phyloP scores from a whole-genome alignment of 2,797 vertebrate genomes.

The Microctenopoma stevenorrisi region DNA sequence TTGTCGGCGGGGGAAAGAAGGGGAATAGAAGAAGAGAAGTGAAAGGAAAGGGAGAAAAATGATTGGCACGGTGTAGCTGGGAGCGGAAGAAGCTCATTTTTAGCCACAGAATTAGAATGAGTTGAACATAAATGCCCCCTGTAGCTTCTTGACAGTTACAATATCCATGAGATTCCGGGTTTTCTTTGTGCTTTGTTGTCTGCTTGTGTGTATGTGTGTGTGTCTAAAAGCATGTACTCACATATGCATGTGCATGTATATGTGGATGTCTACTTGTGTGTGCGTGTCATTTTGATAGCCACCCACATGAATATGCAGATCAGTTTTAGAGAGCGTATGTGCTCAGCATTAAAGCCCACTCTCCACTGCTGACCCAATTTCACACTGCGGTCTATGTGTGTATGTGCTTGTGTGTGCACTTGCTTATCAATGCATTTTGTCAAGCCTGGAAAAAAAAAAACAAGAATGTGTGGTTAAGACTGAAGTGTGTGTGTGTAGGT shows the following conservation, averaged over 20 bases:
- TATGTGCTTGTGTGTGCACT: slow-evolving; percentile 45
- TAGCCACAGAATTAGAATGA: slow-evolving; percentile 71
- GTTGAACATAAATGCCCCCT: slow-evolving; percentile 70
- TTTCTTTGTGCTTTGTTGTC: slow-evolving; percentile 66
- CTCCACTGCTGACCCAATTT: slow-evolving; percentile 83
- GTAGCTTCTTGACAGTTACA: slow-evolving; percentile 69
- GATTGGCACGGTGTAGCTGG: slow-evolving; percentile 65
- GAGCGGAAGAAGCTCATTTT: slow-evolving; percentile 69
- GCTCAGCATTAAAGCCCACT: slow-evolving; percentile 84
- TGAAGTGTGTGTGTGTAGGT: slow-evolving; percentile 40
- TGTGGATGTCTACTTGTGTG: slow-evolving; percentile 46
- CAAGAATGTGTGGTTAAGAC: slow-evolving; percentile 49
- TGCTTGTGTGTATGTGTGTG: slow-evolving; percentile 28
- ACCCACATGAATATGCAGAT: slow-evolving; percentile 85
- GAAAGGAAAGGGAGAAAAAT: slow-evolving; percentile 47
- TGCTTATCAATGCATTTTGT: slow-evolving; percentile 78
- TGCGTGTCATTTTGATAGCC: slow-evolving; percentile 79
- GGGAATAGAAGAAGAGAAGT: slow-evolving; percentile 30
- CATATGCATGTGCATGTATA: slow-evolving; percentile 60
- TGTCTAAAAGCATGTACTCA: slow-evolving; percentile 61
- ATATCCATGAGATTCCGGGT: slow-evolving; percentile 68
- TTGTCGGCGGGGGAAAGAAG: slow-evolving; percentile 34
- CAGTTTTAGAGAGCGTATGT: slow-evolving; percentile 81
- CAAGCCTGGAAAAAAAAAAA: slow-evolving; percentile 43
- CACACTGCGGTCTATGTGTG: slow-evolving; percentile 70